Conservation (phyloP, 2,113 vertebrate genomes). For the Lycocorax pyrrhopterus region DNA sequence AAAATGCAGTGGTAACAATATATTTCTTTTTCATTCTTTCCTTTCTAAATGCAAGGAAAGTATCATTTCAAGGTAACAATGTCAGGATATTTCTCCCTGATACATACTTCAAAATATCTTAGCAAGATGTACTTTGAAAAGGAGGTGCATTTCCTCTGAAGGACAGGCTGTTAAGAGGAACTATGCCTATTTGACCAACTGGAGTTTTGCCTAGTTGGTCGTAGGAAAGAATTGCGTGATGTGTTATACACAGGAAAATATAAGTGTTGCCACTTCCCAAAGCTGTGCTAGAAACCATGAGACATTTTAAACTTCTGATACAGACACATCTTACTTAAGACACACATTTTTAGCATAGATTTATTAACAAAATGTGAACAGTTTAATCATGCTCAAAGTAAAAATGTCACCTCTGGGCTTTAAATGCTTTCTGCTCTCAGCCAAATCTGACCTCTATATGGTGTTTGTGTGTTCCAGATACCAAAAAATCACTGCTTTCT, state of each 20-base stretch:
- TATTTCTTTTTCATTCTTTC: background rate
- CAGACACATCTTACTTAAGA: background rate
- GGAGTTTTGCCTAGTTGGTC: background rate
- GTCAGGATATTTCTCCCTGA: background rate
- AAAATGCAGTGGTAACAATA: background rate
- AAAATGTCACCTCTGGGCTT: slow-evolving; percentile 60
- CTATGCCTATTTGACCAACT: background rate
- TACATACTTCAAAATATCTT: background rate
- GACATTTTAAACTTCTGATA: background rate
- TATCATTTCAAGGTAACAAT: background rate
- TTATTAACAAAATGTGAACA: slow-evolving; percentile 64
- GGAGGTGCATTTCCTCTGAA: background rate
- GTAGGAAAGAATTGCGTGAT: background rate
- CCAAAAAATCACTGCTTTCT: slow-evolving; percentile 23
- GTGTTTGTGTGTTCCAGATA: slow-evolving; percentile 39
- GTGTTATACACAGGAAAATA: background rate
- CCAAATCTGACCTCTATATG: slow-evolving; percentile 24
- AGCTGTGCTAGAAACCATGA: background rate
- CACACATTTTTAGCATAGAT: slow-evolving; percentile 41
- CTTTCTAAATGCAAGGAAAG: background rate
- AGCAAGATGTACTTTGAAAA: background rate
- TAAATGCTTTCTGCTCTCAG: slow-evolving; percentile 34
- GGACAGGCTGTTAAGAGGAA: background rate
- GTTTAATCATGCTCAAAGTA: slow-evolving; percentile 55
- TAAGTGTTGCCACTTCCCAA: background rate